These are phyloP conservation scores for Metacarcinus magister DNA, from an alignment of 2,888 invertebrate genomes.

Conservation along the genomic window DNA sequence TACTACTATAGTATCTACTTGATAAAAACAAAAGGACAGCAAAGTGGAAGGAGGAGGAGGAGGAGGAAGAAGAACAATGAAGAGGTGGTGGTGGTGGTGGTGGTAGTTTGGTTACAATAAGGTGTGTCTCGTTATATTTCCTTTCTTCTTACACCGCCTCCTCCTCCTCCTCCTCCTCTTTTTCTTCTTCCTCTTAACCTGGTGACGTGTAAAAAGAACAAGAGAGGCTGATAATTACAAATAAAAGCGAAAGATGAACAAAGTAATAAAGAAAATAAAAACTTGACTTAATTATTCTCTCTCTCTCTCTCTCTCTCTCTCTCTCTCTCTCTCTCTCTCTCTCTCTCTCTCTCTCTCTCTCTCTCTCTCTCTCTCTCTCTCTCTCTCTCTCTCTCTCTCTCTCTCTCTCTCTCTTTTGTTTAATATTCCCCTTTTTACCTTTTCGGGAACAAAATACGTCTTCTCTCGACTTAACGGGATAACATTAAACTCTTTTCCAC, in stretches of 20 bases:
- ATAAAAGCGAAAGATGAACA: no score
- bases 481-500: slow-evolving; percentile 16
- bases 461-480: background rate
- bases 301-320: background rate
- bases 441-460: background rate
- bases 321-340: background rate
- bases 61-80: no score
- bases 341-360: slow-evolving; percentile 26
- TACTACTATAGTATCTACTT: no score
- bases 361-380: slow-evolving; percentile 30
- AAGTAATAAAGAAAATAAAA: no score
- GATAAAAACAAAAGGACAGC: no score
- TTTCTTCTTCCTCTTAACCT: background rate
- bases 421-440: background rate
- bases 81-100: no score
- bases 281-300: background rate
- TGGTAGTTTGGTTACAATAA: no score
- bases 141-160: background rate
- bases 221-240: background rate
- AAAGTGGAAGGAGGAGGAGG: no score
- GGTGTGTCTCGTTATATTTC: background rate
- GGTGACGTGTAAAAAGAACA: background rate
- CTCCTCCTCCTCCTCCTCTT: background rate
- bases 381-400: slow-evolving; percentile 36
- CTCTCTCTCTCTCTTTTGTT: background rate